These are phyloP conservation scores for Onychostruthus taczanowskii DNA, from an alignment of 2,113 vertebrate genomes.

Conservation along the genomic window DNA sequence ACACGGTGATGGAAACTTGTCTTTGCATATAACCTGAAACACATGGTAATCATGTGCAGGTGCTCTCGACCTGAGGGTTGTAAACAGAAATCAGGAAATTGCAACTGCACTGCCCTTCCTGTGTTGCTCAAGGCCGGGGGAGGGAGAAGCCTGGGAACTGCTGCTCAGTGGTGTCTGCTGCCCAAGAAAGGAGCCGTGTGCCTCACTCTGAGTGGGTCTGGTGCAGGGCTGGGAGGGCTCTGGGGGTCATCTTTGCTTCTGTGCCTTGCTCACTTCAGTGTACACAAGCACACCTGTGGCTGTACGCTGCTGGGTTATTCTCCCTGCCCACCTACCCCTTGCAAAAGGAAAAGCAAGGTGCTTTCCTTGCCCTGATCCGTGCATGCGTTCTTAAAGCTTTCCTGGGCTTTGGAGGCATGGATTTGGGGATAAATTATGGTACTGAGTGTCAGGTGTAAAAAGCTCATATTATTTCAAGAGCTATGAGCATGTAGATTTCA, in stretches of 20 bases:
- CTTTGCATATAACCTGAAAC: background rate
- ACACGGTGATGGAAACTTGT: background rate
- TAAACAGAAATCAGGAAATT: slow-evolving; percentile 40
- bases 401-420: background rate
- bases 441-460: background rate
- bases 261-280: background rate
- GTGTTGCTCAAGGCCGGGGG: background rate
- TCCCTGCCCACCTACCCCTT: accelerated
- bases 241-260: background rate
- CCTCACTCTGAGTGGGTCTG: background rate
- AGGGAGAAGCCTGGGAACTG: background rate
- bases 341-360: background rate
- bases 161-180: background rate
- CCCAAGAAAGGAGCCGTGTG: accelerated
- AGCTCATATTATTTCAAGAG: background rate
- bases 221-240: background rate
- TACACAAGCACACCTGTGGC: background rate
- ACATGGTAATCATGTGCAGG: background rate
- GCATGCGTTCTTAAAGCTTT: accelerated
- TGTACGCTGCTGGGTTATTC: background rate
- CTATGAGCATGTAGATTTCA: background rate
- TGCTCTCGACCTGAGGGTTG: background rate
- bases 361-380: background rate
- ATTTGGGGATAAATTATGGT: background rate
- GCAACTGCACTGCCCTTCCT: slow-evolving; percentile 12